Evolutionary conservation across 64 coral and sea anemone species (phyloP), one percentile per base, ranked within the genome.

Genomic region (Exaiptasia diaphana): DNA sequence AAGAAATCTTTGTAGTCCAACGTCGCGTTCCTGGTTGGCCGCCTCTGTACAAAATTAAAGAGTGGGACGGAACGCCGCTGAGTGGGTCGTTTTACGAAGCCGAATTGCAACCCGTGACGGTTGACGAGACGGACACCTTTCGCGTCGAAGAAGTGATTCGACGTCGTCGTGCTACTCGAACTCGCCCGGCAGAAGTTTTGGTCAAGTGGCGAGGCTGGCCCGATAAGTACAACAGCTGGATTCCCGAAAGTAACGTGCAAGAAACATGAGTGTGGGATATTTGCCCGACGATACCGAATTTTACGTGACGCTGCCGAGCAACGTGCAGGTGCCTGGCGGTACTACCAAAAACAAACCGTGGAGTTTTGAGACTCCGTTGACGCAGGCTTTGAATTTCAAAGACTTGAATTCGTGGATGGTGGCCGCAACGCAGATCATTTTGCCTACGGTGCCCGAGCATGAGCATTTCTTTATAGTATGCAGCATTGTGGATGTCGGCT

Each of bases 201-300:
- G 82, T 85, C 10, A 26, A 75, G 10, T 86, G 83, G 83, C 46
- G 53, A 27, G 72, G 57, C 3, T 86, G 72, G 83, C 83, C 73
- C n/a, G 22, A 43, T 40, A 67, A 86, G 36, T 86, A 86, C 57
- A 86, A 86, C 36, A 77, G 83, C 39, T 86, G 83, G 83, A 75
- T 86, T 13, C 25, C 10, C 20, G 28, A 53, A 53, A 38, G n/a
- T 0, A 22, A 65, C 5, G 7, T 71, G 35, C 6, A 41, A 5
- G 18, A 15, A 67, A 6, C n/a, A 65, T n/a, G n/a, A n/a, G n/a
- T n/a, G n/a, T n/a, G n/a, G n/a, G n/a, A n/a, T n/a, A 45, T 60
- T 28, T 60, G 0, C 55, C 13, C 31, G 14, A 29, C 17, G 41
- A 41, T 10, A 18, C 29, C 14, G 40, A 59, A 36, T 86, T 86